A percentile compares a stretch with the other conserved stretches of the same genome.
phyloP scores from a whole-genome alignment of 2,888 invertebrate genomes.

The Pammene fasciana region DNA sequence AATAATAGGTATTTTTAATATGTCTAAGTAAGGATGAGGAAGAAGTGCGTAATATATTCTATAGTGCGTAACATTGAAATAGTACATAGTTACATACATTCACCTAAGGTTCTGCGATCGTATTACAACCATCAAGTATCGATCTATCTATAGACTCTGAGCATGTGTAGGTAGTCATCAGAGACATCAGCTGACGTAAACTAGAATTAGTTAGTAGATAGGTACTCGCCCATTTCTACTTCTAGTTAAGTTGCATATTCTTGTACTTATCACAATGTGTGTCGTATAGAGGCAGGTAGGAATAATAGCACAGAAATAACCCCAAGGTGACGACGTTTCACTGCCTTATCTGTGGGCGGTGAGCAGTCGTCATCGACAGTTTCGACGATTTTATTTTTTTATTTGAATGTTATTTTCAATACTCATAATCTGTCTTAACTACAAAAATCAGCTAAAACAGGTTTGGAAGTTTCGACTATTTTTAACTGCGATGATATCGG shows the following conservation, averaged over 20 bases:
- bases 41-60: neutral
- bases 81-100: neutral
- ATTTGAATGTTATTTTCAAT: neutral
- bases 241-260: neutral
- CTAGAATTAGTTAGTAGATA: neutral
- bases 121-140: neutral
- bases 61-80: neutral
- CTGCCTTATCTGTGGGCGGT: slow-evolving; percentile 58
- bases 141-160: neutral
- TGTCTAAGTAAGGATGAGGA: slow-evolving; percentile 21
- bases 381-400: neutral
- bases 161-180: neutral
- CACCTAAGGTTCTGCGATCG: neutral
- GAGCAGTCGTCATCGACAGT: slow-evolving; percentile 41
- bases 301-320: slow-evolving; percentile 53
- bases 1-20: slow-evolving; percentile 8
- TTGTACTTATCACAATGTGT: slow-evolving; percentile 21
- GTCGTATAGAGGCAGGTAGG: slow-evolving; percentile 32
- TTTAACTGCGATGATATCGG: neutral
- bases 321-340: slow-evolving; percentile 61
- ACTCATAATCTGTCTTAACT: neutral
- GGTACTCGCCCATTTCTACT: neutral
- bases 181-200: neutral
- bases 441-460: neutral
- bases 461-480: neutral